These are phyloP conservation scores for Pangasius macronema DNA, from an alignment of 2,797 vertebrate genomes.

Conservation along the genomic window DNA sequence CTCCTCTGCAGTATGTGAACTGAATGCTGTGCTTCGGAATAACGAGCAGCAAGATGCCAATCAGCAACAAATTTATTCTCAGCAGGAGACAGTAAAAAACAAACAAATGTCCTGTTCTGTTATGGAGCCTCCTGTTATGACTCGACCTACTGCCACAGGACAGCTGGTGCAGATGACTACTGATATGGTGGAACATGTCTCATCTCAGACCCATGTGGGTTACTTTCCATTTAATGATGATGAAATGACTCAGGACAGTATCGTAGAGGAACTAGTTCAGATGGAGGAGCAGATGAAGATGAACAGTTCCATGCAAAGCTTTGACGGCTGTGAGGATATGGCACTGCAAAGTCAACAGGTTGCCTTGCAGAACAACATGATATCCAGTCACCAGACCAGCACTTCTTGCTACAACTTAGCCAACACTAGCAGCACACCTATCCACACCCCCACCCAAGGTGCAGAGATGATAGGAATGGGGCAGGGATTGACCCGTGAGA, in stretches of 20 bases:
- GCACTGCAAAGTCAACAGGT: conserved; percentile 78
- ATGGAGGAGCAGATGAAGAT: conserved; percentile 99
- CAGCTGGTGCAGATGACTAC: conserved; percentile 80
- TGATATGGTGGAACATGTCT: conserved; percentile 78
- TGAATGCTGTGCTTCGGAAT: conserved; percentile 77
- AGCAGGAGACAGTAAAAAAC: conserved; percentile 48
- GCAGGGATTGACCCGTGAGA: conserved; percentile 85
- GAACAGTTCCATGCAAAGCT: conserved; percentile 80
- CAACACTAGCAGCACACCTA: conserved; percentile 84
- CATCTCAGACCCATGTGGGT: conserved; percentile 79
- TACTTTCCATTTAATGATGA: conserved; percentile 92
- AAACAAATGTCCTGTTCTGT: conserved; percentile 56
- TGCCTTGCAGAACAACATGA: conserved; percentile 69
- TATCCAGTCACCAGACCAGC: conserved; percentile 76
- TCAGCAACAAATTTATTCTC: conserved; percentile 66
- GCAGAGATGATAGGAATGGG: conserved; percentile 86
- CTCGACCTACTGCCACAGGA: conserved; percentile 76
- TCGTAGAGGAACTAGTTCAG: conserved; percentile 96
- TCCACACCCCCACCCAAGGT: conserved; percentile 83
- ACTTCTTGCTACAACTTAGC: conserved; percentile 81
- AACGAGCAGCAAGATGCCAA: conserved; percentile 44
- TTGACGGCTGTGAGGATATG: conserved; percentile 76
- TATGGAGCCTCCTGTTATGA: conserved; percentile 68
- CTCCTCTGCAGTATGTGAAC: conserved; percentile 70
- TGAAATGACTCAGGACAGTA: conserved; percentile 97